Evolutionary conservation across 2,113 vertebrate genomes (phyloP), one percentile per base, ranked within the genome.

Genomic region (Phainopepla nitens): DNA sequence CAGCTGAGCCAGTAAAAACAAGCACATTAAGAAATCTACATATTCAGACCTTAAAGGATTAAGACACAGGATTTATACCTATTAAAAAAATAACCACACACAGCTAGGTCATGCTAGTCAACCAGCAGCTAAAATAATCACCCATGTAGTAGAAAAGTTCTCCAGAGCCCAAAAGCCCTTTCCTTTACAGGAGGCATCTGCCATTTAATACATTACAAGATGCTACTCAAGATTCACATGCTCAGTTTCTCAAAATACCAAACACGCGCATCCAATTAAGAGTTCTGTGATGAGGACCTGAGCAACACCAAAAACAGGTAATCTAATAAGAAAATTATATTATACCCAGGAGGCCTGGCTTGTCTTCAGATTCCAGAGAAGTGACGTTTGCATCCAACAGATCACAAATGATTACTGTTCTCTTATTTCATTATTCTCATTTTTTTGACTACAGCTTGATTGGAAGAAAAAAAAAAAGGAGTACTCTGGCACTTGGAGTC

Each of bases 371-470:
- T 89, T 94, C 93, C 88, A 92, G 44, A 84, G 64, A 71, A 84
- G 51, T 10, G 28, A 80, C 80, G 58, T 47, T 95, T 92, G 68
- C 0, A 0, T 61, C 57, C 72, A 94, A 65, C 36, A 92, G 28
- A 92, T 89, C 85, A 92, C 88, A 93, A 94, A 90, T 9, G 10
- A 81, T 76, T 83, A 75, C 72, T 86, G 51, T 79, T 85, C 77
- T 58, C 68, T 85, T 66, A 76, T 45, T 81, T 90, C 72, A 81
- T 81, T 96, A 86, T 92, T 92, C 80, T 92, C 79, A 93, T 94
- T 81, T 92, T 82, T 93, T 90, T 91, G 72, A 86, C 77, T 75
- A 83, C 33, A 75, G 47, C 33, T 62, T 47, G 41, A 93, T 4
- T 81, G 60, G 51, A 92, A 90, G 47, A 69, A 89, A 81, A 90